Evolutionary conservation across 2,888 invertebrate genomes (phyloP), one percentile per base, ranked within the genome.

Genomic region (Aporophyla nigra): DNA sequence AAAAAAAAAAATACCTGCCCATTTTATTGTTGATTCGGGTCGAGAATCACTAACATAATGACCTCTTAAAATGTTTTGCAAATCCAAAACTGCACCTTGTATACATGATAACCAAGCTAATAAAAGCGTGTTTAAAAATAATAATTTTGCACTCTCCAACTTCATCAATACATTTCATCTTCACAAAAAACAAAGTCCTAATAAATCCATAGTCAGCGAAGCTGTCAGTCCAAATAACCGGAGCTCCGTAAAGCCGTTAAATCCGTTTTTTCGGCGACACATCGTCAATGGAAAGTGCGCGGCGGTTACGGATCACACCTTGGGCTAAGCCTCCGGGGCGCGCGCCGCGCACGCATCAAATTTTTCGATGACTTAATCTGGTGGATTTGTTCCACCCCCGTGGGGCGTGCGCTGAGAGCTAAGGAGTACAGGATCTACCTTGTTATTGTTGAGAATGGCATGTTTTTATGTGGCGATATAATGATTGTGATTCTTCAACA

Each of bases 291-390:
- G 87, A 87, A 91, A 90, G 89, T 87, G 86, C 85, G 87, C 86
- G 84, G 88, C 78, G 87, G 87, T 85, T 86, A 83, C 87, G 85
- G 90, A 88, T 91, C 90, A 77, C 78, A 84, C 84, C 84, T 84
- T 86, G 74, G 75, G 87, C 86, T 94, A 94, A 95, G 93, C 94
- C 92, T 71, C 82, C 65, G 78, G 89, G 90, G 90, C 86, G 88
- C 89, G 86, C 87, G 81, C 81, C 89, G 90, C 91, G 92, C 95
- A 95, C 95, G 95, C 93, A 93, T 93, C 92, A 90, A 92, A 93
- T 94, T 93, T 93, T 93, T 91, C 92, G 91, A 93, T 90, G 91
- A 91, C 89, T 91, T 92, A 93, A 92, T 91, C 93, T 92, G 88
- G 84, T 88, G 88, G 91, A 91, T 91, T 92, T 91, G 88, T 86